Base-by-base conservation (phyloP, 2,888 invertebrate genomes). In the Anaspis maculata region DNA sequence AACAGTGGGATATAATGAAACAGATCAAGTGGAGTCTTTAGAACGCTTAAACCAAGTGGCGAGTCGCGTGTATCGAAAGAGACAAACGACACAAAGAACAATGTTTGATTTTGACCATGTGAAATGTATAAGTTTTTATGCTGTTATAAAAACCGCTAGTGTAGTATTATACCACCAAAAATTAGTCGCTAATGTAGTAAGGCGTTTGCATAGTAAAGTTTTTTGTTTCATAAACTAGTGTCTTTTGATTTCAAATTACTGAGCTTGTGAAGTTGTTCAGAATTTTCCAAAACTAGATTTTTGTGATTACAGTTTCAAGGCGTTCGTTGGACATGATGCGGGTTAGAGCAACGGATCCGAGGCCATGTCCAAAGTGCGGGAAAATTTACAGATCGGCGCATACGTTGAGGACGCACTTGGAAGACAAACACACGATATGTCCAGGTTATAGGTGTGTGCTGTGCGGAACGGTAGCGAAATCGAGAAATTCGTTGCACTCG, bases 381-480 rank as follows among this genome's bases (percentile, higher is more conserved):
- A 90, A 90, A 71, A 90, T 90, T 59, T 90, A 90, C 67, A 74
- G 90, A 41, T 89, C 89, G 15, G 90, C 91, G 11, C 91, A 91
- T 67, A 91, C 91, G 9, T 70, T 91, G 49, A 75, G 90, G 44
- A 91, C 91, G 15, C 91, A 91, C 65, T 73, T 91, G 44, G 91
- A 91, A 64, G 91, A 91, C 62, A 91, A 91, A 61, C 91, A 91
- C 65, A 91, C 91, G 19, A 81, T 90, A 54, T 91, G 91, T 59
- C 89, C 89, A 0, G 91, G 91, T 30, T 91, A 90, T 61, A 76
- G 91, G 30, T 91, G 91, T 64, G 90, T 90, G 2, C 71, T 91
- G 2, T 91, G 91, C 64, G 90, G 91, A 40, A 91, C 91, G 1
- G 90, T 91, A 37, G 91, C 91, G 25, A 91, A 91, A 66, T 89